A percentile compares a stretch with the other conserved stretches of the same genome.
These are phyloP conservation scores for Eulemur rufifrons DNA, from an alignment of 2,113 vertebrate genomes.

Conservation along the genomic window DNA sequence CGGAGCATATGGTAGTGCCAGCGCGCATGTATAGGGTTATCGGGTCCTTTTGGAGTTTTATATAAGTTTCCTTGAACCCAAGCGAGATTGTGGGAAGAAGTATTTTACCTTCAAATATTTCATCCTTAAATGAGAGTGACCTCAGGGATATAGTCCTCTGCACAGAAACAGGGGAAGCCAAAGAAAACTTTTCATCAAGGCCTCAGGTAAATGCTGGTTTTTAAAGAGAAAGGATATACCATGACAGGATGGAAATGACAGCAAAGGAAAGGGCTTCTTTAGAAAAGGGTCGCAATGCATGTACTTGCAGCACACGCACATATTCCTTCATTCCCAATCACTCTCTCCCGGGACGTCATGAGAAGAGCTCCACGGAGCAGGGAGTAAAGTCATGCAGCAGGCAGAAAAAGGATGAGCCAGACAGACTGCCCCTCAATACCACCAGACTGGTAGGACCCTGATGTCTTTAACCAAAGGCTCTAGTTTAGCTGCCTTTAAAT, in stretches of 20 bases:
- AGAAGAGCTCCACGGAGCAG: background rate
- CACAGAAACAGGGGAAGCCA: accelerated
- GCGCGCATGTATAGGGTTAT: constrained; percentile 66
- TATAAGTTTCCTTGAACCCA: background rate
- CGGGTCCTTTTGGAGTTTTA: constrained; percentile 5
- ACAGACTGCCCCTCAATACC: background rate
- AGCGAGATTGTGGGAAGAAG: background rate
- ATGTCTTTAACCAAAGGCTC: background rate
- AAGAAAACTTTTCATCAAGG: background rate
- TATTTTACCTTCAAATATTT: background rate
- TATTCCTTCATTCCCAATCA: background rate
- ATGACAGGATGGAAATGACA: background rate
- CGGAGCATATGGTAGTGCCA: constrained; percentile 71
- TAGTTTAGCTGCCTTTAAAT: background rate
- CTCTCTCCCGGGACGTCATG: background rate
- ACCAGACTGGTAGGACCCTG: background rate
- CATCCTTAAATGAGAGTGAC: background rate
- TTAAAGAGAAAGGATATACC: background rate
- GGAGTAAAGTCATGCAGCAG: background rate
- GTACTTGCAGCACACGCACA: background rate
- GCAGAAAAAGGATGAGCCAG: background rate
- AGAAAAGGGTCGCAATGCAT: accelerated
- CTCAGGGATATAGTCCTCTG: background rate
- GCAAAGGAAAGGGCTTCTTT: background rate
- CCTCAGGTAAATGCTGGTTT: background rate